Evolutionary conservation across 1,140 invertebrate species (phyloP).

Genomic region (Lamellibrachia luymesi): DNA sequence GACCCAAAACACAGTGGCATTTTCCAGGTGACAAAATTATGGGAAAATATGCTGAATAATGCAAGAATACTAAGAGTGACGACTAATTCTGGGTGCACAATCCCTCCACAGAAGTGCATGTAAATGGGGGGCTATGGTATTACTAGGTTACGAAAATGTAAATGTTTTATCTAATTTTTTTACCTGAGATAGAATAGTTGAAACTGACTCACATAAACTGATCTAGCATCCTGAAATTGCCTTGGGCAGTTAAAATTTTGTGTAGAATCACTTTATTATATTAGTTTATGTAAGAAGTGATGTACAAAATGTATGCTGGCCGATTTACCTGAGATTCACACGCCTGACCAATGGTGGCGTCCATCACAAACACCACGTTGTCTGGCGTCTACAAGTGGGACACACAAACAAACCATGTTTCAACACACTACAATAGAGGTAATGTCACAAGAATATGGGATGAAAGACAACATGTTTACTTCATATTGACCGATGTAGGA

Average conservation of each 20-base stretch:
- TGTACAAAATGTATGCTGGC: neutral
- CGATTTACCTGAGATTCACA: conserved; percentile 82
- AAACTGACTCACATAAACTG: neutral
- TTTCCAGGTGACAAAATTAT: no score
- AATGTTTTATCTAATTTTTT: neutral
- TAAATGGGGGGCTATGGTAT: no score
- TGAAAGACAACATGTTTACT: neutral
- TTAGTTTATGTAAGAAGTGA: neutral
- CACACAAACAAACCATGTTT: neutral
- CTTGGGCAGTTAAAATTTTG: neutral
- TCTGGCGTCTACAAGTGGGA: conserved; percentile 68
- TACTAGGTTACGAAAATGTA: neutral
- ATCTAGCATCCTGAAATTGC: neutral
- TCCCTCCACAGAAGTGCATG: no score
- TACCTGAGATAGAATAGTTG: neutral
- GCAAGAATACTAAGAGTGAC: no score
- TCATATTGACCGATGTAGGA: neutral
- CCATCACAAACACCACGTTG: conserved; percentile 99
- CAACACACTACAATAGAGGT: neutral
- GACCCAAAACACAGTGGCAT: no score
- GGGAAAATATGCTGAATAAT: no score
- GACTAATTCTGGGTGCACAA: no score
- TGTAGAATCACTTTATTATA: neutral
- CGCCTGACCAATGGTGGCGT: conserved; percentile 99
- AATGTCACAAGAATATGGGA: neutral